A percentile compares a stretch with the other conserved stretches of the same genome.
Conservation (phyloP, 2,888 invertebrate genomes). For the Eupeodes latifasciatus region DNA sequence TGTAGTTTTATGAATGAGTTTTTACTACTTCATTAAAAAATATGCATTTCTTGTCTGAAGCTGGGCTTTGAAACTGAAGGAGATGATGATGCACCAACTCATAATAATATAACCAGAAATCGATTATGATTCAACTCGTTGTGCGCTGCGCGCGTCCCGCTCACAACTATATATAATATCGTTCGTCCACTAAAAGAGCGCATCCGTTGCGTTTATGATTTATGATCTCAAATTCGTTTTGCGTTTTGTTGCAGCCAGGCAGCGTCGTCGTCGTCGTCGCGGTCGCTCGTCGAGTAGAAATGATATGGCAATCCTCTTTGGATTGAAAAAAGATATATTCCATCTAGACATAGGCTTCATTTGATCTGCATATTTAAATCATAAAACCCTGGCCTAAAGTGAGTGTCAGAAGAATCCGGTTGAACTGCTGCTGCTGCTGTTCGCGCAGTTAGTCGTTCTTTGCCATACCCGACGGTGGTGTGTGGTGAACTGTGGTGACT, state of each 20-base stretch:
- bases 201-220: constrained; percentile 70
- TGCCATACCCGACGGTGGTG: constrained; percentile 23
- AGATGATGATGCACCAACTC: constrained; percentile 46
- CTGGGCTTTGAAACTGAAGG: background rate
- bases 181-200: constrained; percentile 16
- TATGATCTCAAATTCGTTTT: constrained; percentile 71
- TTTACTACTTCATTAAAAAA: constrained; percentile 84
- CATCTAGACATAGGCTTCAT: constrained; percentile 62
- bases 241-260: constrained; percentile 43
- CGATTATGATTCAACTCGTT: constrained; percentile 81
- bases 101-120: constrained; percentile 83
- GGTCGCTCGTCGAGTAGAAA: background rate
- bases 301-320: constrained; percentile 35
- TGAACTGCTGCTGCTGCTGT: constrained; percentile 49
- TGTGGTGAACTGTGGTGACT: constrained; percentile 25
- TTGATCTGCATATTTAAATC: constrained; percentile 76
- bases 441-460: too few relatives aligned
- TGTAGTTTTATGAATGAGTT: constrained; percentile 83
- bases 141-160: background rate
- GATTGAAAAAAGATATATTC: constrained; percentile 56
- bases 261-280: too few relatives aligned
- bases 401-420: constrained; percentile 72
- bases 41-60: constrained; percentile 48
- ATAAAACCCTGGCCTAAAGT: constrained; percentile 55
- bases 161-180: background rate